Conservation (phyloP, 2,113 vertebrate genomes). For the Lagopus leucura region DNA sequence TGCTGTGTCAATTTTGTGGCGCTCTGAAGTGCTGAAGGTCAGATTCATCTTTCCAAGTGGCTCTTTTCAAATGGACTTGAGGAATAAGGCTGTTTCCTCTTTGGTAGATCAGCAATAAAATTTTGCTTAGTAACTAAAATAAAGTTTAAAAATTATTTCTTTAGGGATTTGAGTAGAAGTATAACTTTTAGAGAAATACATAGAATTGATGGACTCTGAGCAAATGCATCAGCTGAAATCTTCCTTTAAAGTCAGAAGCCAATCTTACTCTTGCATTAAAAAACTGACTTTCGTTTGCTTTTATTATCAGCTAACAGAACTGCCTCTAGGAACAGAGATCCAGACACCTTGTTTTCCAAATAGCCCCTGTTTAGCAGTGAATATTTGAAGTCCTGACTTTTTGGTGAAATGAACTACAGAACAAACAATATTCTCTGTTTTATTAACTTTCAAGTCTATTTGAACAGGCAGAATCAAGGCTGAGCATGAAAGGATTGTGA, state of each 20-base stretch:
- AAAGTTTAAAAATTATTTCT: constrained; percentile 44
- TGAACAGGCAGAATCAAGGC: neutral
- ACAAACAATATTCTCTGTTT: neutral
- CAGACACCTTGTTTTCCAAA: neutral
- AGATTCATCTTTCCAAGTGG: neutral
- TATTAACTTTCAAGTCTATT: neutral
- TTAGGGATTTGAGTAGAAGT: neutral
- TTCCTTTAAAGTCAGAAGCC: neutral
- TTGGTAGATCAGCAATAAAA: constrained; percentile 29
- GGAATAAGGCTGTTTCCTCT: neutral
- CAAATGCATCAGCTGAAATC: neutral
- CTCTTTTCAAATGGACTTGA: neutral
- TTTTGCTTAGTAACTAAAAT: constrained; percentile 39
- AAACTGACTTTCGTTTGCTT: neutral
- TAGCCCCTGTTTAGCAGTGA: neutral
- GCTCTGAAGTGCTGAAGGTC: neutral
- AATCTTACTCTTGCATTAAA: neutral
- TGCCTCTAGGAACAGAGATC: neutral
- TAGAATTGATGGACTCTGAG: neutral
- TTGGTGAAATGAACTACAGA: neutral
- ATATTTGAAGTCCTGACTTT: neutral
- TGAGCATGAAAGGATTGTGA: neutral
- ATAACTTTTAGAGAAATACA: neutral
- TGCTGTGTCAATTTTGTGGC: neutral
- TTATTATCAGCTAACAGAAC: neutral